These are phyloP conservation scores for Wiebesia pumilae DNA, from an alignment of 1,140 invertebrate genomes.

Conservation along the genomic window DNA sequence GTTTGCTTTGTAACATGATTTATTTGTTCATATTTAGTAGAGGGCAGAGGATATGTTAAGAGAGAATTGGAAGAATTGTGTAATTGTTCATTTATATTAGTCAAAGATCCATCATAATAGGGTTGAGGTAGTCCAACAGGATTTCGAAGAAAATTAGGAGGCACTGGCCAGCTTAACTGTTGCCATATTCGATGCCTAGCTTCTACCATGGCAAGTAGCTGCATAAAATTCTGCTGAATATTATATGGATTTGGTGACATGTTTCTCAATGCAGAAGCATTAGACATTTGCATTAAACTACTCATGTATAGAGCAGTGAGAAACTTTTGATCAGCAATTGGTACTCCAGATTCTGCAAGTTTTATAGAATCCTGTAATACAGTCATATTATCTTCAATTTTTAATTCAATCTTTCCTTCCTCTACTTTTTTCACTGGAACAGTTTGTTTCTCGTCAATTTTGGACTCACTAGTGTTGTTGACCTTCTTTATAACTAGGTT, in stretches of 20 bases:
- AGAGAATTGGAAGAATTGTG: constrained; percentile 66
- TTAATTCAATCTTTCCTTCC: constrained; percentile 57
- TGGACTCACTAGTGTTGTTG: constrained; percentile 47
- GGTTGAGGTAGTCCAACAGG: constrained; percentile 65
- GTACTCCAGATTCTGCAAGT: constrained; percentile 69
- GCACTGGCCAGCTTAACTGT: constrained; percentile 70
- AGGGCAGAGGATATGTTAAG: constrained; percentile 68
- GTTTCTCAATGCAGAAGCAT: constrained; percentile 65
- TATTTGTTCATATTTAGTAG: constrained; percentile 72
- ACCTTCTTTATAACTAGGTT: constrained; percentile 74
- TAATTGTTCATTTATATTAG: constrained; percentile 67
- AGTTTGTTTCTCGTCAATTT: constrained; percentile 23
- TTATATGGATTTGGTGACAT: constrained; percentile 64
- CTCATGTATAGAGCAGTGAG: constrained; percentile 79
- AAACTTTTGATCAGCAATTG: constrained; percentile 76
- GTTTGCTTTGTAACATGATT: constrained; percentile 69
- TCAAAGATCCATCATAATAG: constrained; percentile 67
- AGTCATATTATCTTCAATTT: constrained; percentile 67
- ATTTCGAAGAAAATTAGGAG: constrained; percentile 67
- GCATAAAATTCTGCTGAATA: constrained; percentile 70
- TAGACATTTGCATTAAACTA: constrained; percentile 74
- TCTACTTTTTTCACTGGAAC: constrained; percentile 53
- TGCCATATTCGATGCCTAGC: constrained; percentile 75
- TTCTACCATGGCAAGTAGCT: constrained; percentile 71
- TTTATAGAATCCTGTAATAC: constrained; percentile 70